Percentiles rank a stretch among this genome's conserved stretches.
Conservation (phyloP, 2,888 invertebrate genomes). For the Nesidiocoris tenuis region DNA sequence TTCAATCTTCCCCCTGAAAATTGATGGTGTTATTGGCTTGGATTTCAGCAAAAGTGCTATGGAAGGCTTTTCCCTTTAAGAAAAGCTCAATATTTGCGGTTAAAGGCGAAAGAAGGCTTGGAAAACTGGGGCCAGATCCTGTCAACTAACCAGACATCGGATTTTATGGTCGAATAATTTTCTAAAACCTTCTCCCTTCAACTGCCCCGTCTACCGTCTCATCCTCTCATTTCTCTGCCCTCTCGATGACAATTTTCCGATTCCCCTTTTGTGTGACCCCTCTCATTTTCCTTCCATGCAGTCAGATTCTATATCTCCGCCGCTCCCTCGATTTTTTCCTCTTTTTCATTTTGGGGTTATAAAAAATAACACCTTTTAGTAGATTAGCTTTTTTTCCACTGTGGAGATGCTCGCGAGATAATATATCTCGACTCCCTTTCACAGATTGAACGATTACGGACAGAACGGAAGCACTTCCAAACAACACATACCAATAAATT, state of each 20-base stretch:
- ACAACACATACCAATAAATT: constrained; percentile 35
- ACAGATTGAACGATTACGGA: constrained; percentile 47
- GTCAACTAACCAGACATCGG: constrained; percentile 43
- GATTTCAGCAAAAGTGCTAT: neutral
- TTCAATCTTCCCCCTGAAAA: no score
- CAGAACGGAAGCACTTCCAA: constrained; percentile 17
- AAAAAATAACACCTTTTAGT: constrained; percentile 50
- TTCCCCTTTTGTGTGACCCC: neutral
- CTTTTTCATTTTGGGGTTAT: constrained; percentile 31
- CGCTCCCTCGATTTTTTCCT: constrained; percentile 24
- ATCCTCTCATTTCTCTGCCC: neutral
- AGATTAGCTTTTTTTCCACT: constrained; percentile 44
- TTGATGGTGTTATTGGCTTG: neutral
- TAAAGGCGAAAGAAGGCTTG: constrained; percentile 14
- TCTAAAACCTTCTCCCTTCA: constrained; percentile 40
- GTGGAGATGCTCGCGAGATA: constrained; percentile 19
- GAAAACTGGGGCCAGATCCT: constrained; percentile 35
- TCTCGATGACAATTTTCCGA: constrained; percentile 20
- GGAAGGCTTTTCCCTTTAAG: neutral
- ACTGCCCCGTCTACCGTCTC: neutral
- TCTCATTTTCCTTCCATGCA: neutral
- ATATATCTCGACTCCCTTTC: constrained; percentile 37
- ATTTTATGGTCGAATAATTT: constrained; percentile 48
- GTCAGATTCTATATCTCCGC: neutral
- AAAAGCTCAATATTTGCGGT: constrained; percentile 40